Evolutionary conservation across 2,888 invertebrate genomes (phyloP), one percentile per base, ranked within the genome.

Genomic region (Ceraclea dissimilis): DNA sequence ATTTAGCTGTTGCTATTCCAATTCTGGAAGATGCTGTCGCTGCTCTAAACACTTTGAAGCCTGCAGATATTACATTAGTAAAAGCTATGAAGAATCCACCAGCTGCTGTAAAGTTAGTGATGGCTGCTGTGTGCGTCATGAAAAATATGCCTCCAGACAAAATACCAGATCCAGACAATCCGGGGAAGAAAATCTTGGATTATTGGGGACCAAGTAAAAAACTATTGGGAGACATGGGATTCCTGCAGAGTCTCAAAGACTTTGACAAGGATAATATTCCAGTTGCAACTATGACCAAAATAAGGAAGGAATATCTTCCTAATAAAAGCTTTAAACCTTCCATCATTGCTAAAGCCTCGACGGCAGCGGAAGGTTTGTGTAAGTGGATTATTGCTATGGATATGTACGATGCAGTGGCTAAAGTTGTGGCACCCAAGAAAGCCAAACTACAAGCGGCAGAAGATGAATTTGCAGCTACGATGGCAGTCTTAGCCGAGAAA

Each of bases 351-450:
- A 90, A 92, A 71, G 94, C 94, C 1, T 96, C 95, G 0, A 86
- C 91, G 62, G 97, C 97, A 2, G 96, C 95, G 19, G 93, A 96
- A 75, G 95, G 94, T 52, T 75, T 92, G 43, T 93, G 92, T 69
- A 88, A 90, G 68, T 93, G 93, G 93, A 88, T 93, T 51, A 82
- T 89, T 62, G 93, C 93, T 1, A 88, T 93, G 84, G 91, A 93
- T 66, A 84, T 88, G 72, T 93, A 93, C 68, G 92, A 93, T 68
- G 82, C 82, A 49, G 89, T 90, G 2, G 87, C 88, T 49, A 90
- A 88, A 73, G 82, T 85, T 47, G 89, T 90, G 10, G 90, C 88
- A 10, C 93, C 93, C 0, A 93, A 93, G 71, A 90, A 91, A 68
- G 86, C 83, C 8, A 89, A 90, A 69, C 73, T 93, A 56, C 82